A percentile compares a stretch with the other conserved stretches of the same genome.
phyloP scores from a whole-genome alignment of 2,113 vertebrate genomes.

The Canis aureus region DNA sequence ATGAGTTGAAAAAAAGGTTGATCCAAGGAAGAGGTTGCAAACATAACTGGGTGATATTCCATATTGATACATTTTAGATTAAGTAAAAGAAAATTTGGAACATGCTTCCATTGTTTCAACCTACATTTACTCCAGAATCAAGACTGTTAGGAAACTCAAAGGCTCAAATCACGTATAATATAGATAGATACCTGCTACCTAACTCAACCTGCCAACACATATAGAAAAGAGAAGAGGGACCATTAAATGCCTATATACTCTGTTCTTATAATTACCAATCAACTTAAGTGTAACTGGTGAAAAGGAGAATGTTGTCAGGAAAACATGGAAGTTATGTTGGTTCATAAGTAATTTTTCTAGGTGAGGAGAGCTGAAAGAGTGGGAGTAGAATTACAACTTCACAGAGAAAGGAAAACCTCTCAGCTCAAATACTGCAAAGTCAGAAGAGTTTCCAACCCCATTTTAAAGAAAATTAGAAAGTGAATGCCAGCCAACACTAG shows the following conservation, averaged over 20 bases:
- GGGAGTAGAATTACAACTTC: not conserved
- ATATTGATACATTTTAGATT: not conserved
- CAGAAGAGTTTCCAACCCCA: not conserved
- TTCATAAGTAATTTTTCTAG: not conserved
- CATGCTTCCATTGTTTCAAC: not conserved
- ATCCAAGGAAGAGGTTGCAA: not conserved
- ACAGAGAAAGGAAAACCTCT: not conserved
- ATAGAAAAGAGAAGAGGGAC: not conserved
- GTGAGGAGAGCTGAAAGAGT: not conserved
- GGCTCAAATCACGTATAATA: not conserved
- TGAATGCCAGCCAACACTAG: not conserved
- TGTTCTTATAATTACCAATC: not conserved
- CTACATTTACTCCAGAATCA: not conserved
- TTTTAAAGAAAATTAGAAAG: not conserved
- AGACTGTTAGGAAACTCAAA: not conserved
- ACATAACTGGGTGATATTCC: not conserved
- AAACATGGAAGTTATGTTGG: not conserved
- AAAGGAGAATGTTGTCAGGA: not conserved
- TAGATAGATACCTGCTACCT: not conserved
- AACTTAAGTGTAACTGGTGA: not conserved
- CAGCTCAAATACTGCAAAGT: not conserved
- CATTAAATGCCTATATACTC: not conserved
- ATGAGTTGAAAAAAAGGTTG: not conserved
- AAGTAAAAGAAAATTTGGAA: not conserved
- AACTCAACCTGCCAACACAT: not conserved